Base-by-base conservation (phyloP, 2,888 invertebrate genomes). In the Polydrusus cervinus region DNA sequence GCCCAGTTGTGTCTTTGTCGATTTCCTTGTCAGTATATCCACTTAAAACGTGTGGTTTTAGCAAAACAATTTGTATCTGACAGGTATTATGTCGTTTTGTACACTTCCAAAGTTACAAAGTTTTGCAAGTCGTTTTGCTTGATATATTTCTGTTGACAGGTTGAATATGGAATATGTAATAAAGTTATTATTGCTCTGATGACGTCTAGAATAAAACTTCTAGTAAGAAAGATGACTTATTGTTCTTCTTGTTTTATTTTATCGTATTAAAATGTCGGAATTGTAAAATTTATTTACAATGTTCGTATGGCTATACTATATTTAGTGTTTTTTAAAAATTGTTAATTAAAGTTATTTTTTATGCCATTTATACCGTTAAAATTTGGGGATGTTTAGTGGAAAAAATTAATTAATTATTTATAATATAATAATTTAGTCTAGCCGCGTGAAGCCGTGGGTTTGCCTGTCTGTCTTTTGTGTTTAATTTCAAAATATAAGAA, bases 101-200 rank as follows among this genome's bases (percentile, higher is more conserved):
- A 47, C 68, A 69, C 64, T 69, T 69, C 47, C 18, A 64, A 74
- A 74, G 67, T 62, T 73, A 64, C 61, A 11, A 67, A 72, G 73
- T 74, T 74, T 60, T 47, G 67, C 49, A 74, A 74, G 62, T 74
- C 64, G 69, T 64, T 74, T 60, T 64, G 30, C 62, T 34, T 69
- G 68, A 74, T 74, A 68, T 34, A 74, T 74, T 69, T 55, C 60
- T 49, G 69, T 53, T 69, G 74, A 69, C 69, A 45, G 73, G 34
- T 34, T 34, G 43, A 14, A 18, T 47, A 45, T 38, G 66, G 38
- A 53, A 67, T 73, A 67, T 30, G 43, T 61, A 73, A 67, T 66
- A 73, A 73, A 67, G 34, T 61, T 73, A 51, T 11, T 61, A 43
- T 55, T 49, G 67, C 34, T 67, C 34, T 67, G 57, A 60, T 60